Evolutionary conservation across 2,888 invertebrate species (phyloP), one percentile per base, ranked within the genome.

Genomic region (Tipula confusa): DNA sequence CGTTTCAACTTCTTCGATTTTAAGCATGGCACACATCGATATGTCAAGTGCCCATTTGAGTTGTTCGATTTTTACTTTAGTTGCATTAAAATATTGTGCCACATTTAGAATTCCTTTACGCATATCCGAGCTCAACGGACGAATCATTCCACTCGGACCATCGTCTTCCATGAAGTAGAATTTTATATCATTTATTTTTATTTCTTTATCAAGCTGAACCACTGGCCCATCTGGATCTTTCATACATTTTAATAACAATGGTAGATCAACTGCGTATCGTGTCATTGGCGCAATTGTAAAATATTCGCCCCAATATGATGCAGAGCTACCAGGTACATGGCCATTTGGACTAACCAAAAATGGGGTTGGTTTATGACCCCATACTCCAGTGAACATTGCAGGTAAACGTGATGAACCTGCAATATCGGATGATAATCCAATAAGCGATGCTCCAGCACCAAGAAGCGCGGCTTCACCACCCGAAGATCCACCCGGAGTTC

Each of bases 361-460:
- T 0, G 94, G 93, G 79, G 95, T 93, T 0, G 97, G 95, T 87
- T 97, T 97, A 88, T 98, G 97, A n/a, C 97, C 97, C 90, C 94
- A 98, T 84, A 98, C 93, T 28, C 98, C 98, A 87, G 95, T 96
- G 89, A 96, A 97, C 92, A 95, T 95, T 1, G 96, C 94, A 0
- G 98, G 98, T 87, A 98, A 91, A 82, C 98, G 92, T 13, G 96
- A 93, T 2, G 97, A 97, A 0, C 98, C 98, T 0, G 95, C 97
- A 83, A 98, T 94, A 88, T 98, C 98, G 0, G 97, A 96, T 0
- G 95, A 96, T 13, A 97, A 90, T 7, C 97, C 96, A 33, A 97
- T 90, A 3, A 96, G 88, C 0, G 96, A 96, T 7, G 95, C 97
- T 24, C 93, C 97, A 33, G 96, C 92, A 0, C 95, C 93, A 85